A percentile compares a stretch with the other conserved stretches of the same genome.
phyloP scores from a whole-genome alignment of 1,140 invertebrate genomes.

The Leptinotarsa texana region DNA sequence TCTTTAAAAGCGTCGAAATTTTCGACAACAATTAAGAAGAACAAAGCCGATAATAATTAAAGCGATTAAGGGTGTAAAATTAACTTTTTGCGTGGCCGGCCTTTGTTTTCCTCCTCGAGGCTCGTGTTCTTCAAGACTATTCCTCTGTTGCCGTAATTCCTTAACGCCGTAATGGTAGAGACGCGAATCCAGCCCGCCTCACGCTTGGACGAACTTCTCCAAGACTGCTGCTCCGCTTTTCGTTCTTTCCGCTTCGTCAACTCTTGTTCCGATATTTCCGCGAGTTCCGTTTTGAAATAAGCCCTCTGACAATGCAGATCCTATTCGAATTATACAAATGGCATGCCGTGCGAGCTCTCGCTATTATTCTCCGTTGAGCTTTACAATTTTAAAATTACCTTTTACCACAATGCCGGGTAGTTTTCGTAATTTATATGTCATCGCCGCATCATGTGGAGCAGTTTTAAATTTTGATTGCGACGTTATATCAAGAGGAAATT shows the following conservation, averaged over 20 bases:
- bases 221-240: conserved; percentile 42
- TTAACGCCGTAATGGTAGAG: conserved; percentile 32
- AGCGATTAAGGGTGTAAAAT: conserved; percentile 28
- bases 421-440: conserved; percentile 32
- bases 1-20: no score
- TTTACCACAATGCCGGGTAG: conserved; percentile 23
- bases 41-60: conserved; percentile 21
- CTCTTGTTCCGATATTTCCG: conserved; percentile 44
- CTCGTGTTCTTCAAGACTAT: conserved; percentile 27
- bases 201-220: conserved; percentile 34
- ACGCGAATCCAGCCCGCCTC: neutral
- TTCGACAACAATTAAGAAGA: conserved; percentile 5
- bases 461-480: conserved; percentile 8
- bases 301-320: conserved; percentile 34
- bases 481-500: conserved; percentile 4
- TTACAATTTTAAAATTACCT: conserved; percentile 32
- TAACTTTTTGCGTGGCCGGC: conserved; percentile 24
- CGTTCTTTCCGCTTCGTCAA: conserved; percentile 45
- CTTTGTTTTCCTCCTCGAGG: conserved; percentile 21
- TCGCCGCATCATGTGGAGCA: conserved; percentile 9
- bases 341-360: conserved; percentile 36
- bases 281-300: conserved; percentile 43
- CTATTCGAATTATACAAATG: conserved; percentile 41
- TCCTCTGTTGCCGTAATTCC: conserved; percentile 32
- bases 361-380: conserved; percentile 29